Base-by-base conservation (phyloP, 2,888 invertebrate genomes). In the Xanthia togata region DNA sequence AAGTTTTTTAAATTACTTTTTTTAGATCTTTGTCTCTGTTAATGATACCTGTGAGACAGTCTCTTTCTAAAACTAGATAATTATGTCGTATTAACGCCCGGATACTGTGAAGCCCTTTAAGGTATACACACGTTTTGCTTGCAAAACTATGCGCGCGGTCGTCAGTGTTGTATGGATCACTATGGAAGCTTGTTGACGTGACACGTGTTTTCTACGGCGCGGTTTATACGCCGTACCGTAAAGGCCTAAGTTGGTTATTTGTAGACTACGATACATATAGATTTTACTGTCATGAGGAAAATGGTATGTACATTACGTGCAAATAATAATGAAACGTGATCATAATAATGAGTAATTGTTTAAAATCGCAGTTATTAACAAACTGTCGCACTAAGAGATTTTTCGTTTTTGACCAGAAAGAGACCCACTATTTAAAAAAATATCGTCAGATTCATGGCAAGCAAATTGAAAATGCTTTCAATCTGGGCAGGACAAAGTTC, bases 271-370 rank as follows among this genome's bases (percentile, higher is more conserved):
- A 50, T n/a, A 63, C 47, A 70, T 77, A 47, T 79, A 63, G 12
- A 77, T 63, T 55, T 68, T 53, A 44, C 35, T 64, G 50, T 50
- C 35, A 57, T 79, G 17, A 63, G 79, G 72, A 72, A 57, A 79
- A 71, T 35, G 23, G 31, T 31, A 23, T 23, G 31, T 65, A 31
- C 26, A 23, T 55, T 31, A 35, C 35, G 0, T 38, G 5, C 62
- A 31, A 60, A 55, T 68, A 78, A 47, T 26, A 53, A 50, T 62
- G 20, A 47, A 63, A 62, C 26, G n/a, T 55, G 20, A n/a, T 63
- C 38, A 47, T 38, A 70, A 38, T 31, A 62, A 78, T 78, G 60
- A 60, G 8, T 63, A n/a, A 63, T 41, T 31, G 1, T 55, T 6
- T 60, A 53, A 59, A 65, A 67, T 55, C 20, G 23, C n/a, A 38